Evolutionary conservation across 1,140 invertebrate species (phyloP).

Genomic region (Bombus vancouverensis): DNA sequence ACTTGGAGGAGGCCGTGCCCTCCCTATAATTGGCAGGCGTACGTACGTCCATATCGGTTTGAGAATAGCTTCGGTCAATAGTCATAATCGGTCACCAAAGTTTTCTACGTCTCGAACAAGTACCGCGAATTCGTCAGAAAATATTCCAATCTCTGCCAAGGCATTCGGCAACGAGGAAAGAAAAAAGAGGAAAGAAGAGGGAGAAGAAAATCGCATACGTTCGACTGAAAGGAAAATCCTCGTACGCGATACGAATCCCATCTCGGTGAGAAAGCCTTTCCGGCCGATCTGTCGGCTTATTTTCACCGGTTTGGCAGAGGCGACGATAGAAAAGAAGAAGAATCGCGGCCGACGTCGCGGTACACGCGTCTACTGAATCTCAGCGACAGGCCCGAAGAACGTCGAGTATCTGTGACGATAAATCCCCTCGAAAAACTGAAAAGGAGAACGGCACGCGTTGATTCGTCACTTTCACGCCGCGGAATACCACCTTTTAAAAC

Average conservation of each 20-base stretch:
- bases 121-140: too few species aligned
- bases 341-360: conserved; percentile 1
- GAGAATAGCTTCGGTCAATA: too few species aligned
- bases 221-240: conserved; percentile 34
- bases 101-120: too few species aligned
- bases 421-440: background rate
- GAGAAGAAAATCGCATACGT: background rate
- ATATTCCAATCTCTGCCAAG: background rate
- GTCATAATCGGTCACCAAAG: too few species aligned
- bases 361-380: conserved; percentile 14
- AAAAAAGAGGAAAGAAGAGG: background rate
- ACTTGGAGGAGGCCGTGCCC: too few species aligned
- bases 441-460: background rate
- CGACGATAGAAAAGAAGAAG: conserved; percentile 22
- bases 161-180: background rate
- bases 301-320: background rate
- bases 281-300: conserved; percentile 39
- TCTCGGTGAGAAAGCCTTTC: conserved; percentile 16
- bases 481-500: background rate
- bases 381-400: background rate
- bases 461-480: background rate
- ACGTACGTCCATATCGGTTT: too few species aligned
- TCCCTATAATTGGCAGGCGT: too few species aligned
- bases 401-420: background rate
- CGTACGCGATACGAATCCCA: background rate